Evolutionary conservation across 2,113 vertebrate genomes (phyloP).

Genomic region (Neogobius melanostomus): DNA sequence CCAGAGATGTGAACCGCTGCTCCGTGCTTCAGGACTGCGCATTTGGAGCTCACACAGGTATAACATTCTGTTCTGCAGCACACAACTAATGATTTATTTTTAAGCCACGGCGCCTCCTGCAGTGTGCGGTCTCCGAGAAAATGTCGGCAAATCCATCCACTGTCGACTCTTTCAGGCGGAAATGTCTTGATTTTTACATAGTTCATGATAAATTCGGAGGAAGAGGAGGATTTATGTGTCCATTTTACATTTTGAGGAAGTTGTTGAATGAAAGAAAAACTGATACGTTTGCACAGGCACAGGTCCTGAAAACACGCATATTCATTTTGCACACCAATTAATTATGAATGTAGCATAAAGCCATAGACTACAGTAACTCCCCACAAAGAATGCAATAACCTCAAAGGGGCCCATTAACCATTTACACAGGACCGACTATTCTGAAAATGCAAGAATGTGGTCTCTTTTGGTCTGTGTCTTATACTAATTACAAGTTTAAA

Average conservation of each 20-base stretch:
- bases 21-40: neutral
- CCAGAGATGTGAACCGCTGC: neutral
- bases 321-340: too few species aligned
- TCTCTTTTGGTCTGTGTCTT: too few species aligned
- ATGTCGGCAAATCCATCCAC: neutral
- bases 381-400: too few species aligned
- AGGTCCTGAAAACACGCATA: too few species aligned
- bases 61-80: neutral
- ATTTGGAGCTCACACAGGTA: neutral
- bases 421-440: too few species aligned
- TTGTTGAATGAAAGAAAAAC: neutral
- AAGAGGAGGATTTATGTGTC: neutral
- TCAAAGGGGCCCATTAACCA: too few species aligned
- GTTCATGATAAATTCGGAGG: neutral
- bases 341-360: too few species aligned
- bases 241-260: neutral
- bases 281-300: neutral
- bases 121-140: neutral
- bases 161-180: neutral
- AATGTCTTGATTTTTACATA: neutral
- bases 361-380: too few species aligned
- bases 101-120: neutral
- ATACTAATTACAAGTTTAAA: neutral
- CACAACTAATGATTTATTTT: constrained; percentile 5
- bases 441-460: too few species aligned